Evolutionary conservation across 2,888 invertebrate genomes (phyloP).

Genomic region (Notodonta dromedarius): DNA sequence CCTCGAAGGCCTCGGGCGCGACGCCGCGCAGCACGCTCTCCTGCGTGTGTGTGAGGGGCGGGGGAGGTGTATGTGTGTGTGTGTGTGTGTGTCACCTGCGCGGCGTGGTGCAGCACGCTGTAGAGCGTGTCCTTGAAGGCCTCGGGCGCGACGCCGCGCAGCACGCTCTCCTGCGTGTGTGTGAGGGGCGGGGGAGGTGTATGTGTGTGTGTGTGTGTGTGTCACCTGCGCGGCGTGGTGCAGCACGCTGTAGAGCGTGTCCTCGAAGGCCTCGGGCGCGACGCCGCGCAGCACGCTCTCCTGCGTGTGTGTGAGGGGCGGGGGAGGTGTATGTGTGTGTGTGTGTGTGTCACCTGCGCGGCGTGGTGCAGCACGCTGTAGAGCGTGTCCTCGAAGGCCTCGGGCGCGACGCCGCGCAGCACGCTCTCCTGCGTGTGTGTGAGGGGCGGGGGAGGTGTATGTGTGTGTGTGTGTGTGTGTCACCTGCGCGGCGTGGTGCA

Average conservation of each 20-base stretch:
- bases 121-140: constrained; percentile 74
- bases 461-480: not conserved
- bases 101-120: constrained; percentile 67
- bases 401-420: constrained; percentile 69
- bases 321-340: no score
- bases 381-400: constrained; percentile 72
- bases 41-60: no score
- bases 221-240: constrained; percentile 69
- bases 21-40: constrained; percentile 71
- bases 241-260: constrained; percentile 70
- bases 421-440: constrained; percentile 74
- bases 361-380: constrained; percentile 71
- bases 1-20: constrained; percentile 72
- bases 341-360: constrained; percentile 55
- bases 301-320: constrained; percentile 69
- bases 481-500: constrained; percentile 72
- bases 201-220: no score
- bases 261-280: constrained; percentile 72
- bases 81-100: constrained; percentile 54
- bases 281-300: constrained; percentile 71
- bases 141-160: constrained; percentile 71
- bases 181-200: no score
- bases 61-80: no score
- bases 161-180: constrained; percentile 71
- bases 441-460: no score